Base-by-base conservation (phyloP, 92 coral and sea anemone genomes). In the Actinostola sp. region DNA sequence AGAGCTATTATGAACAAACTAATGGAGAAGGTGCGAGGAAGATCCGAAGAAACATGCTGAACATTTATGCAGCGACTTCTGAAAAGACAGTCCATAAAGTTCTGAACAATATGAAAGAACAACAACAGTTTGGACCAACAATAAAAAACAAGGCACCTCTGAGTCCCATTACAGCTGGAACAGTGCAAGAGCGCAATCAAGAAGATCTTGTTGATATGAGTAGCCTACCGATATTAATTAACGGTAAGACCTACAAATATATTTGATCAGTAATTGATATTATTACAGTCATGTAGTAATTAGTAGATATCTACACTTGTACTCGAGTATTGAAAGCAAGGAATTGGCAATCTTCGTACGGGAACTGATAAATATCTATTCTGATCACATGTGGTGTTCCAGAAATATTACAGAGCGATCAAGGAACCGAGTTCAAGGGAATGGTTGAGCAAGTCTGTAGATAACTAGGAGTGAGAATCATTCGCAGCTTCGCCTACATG, bases 301-400 rank as follows among this genome's bases (percentile, higher is more conserved):
- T n/a, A n/a, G 75, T 43, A 29, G 75, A 46, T 69, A 46, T 36
- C 28, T 69, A 56, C 60, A 54, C 44, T 63, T 69, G 39, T 21
- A 63, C 59, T 34, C 73, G n/a, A n/a, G n/a, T 32, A 28, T 67
- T 28, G 41, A 29, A 51, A 26, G 38, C 56, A 49, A 67, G 12
- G 35, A 67, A 33, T 10, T 34, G 21, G 46, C 55, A 35, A 35
- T n/a, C 39, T 16, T 69, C 30, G 63, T 63, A 29, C 61, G 44
- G 60, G 54, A 50, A 69, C 45, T 69, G 1, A 29, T 46, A 26
- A 39, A 51, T 26, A 69, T 69, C 9, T 69, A 69, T 53, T 26
- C 43, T 31, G 75, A 69, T 35, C 75, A 69, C 59, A n/a, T n/a
- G n/a, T n/a, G 75, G 75, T 19, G 43, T 35, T 15, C 75, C 75